Evolutionary conservation across 2,888 invertebrate genomes (phyloP), one percentile per base, ranked within the genome.

Genomic region (Orthosia gothica): DNA sequence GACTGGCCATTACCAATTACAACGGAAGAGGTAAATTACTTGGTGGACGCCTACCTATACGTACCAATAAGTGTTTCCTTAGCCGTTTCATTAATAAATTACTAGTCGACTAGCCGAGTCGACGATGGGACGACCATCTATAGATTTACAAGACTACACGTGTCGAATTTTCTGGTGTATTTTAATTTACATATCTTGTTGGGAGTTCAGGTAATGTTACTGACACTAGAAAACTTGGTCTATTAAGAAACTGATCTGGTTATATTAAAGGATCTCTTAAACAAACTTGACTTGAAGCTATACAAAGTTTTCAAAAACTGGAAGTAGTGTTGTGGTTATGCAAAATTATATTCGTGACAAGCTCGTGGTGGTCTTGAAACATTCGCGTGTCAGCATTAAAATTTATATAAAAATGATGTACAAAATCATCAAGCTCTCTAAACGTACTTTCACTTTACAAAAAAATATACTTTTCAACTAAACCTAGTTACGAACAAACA

Each of bases 1-100:
- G 54, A 68, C 62, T 58, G 62, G 63, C 57, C 69, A 83, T 86
- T 80, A 83, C 71, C 87, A 84, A 87, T 84, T 88, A 87, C 80
- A 74, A 77, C 79, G 86, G 88, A 86, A 87, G 74, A 80, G 75
- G 82, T 78, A 76, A 89, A 89, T 90, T 89, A 85, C 85, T 84
- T 78, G 75, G 82, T 76, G 81, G 54, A 89, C 85, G 87, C 86
- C 88, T 86, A 86, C 88, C 81, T 65, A 74, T 81, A 82, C 67
- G 80, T 73, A 67, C 45, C 68, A 83, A 82, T 65, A 62, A 75
- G 64, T 75, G 75, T 79, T 88, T 89, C 87, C 85, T 87, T 82
- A 77, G 83, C 82, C 73, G 82, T 85, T 84, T 81, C 79, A 85
- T 87, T 82, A 88, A 84, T 81, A 76, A 75, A 69, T 74, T 74